Base-by-base conservation (phyloP, 1,140 invertebrate species). In the Drosophila takahashii region DNA sequence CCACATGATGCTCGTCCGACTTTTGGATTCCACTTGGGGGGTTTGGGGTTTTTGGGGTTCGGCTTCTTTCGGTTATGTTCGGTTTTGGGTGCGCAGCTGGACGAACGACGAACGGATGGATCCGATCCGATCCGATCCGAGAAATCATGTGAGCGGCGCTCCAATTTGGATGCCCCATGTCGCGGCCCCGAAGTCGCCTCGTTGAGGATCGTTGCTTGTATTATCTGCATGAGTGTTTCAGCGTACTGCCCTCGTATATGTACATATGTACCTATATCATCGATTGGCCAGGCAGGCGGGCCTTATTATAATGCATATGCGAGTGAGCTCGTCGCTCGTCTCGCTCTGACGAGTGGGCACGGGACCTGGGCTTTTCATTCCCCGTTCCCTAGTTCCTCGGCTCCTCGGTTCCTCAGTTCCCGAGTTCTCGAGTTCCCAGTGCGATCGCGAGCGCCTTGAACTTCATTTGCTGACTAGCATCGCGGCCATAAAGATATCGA, bases 401-500 rank as follows among this genome's bases (percentile, higher is more conserved):
- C 29, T 58, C 32, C 18, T 50, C 34, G 70, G 39, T 60, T 60
- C 61, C 59, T 29, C 70, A 41, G 47, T 52, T 61, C 58, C 29
- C 37, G 27, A 44, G 56, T 22, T 57, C 56, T 37, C 54, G 47
- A 73, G 57, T 42, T 61, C 70, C 71, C 71, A 75, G 52, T 65
- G 29, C 72, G 72, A 75, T 70, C 67, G 74, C 47, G 73, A 62
- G 54, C 52, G 84, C 84, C 84, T 87, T 87, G 84, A 89, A 87
- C 84, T 87, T 87, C 83, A 89, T 89, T 87, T 79, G 79, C 66
- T 81, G 76, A 69, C 71, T 65, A 70, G 83, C 83, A 80, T 71
- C 77, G 79, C 67, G 48, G 48, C 64, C 76, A 90, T 87, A 89
- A 84, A 90, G 71, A 89, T 84, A 83, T 81, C 69, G 65, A 47